phyloP scores from a whole-genome alignment of 2,113 vertebrate species.

The Lepus timidus region DNA sequence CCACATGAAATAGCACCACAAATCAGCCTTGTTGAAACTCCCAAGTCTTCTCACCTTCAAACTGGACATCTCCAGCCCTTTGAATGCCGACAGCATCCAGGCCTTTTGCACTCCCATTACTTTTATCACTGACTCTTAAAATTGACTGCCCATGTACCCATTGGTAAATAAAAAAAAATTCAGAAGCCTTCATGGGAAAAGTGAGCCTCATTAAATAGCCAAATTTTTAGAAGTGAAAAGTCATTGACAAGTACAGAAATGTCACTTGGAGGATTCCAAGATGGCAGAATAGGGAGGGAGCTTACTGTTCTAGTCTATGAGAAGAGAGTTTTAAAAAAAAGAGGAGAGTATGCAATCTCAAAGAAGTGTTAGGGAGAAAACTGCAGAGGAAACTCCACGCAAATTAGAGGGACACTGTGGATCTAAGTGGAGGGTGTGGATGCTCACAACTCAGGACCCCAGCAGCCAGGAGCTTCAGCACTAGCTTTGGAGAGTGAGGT shows the following conservation, averaged over 20 bases:
- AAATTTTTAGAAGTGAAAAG: constrained; percentile 12
- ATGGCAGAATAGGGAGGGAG: too few species aligned
- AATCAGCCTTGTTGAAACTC: background rate
- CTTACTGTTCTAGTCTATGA: too few species aligned
- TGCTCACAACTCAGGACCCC: too few species aligned
- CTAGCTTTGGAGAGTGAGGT: too few species aligned
- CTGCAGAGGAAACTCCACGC: too few species aligned
- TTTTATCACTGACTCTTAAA: background rate
- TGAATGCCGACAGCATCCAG: background rate
- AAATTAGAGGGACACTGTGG: too few species aligned
- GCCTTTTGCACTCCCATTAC: background rate
- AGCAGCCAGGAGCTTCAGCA: too few species aligned
- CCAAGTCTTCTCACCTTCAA: background rate
- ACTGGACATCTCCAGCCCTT: background rate
- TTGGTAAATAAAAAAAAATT: background rate
- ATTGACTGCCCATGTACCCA: background rate
- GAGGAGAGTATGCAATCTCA: too few species aligned
- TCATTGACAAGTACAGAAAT: background rate
- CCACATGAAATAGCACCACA: background rate
- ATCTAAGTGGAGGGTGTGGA: too few species aligned
- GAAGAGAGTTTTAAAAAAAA: too few species aligned
- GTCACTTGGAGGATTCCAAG: too few species aligned
- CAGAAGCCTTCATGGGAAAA: background rate
- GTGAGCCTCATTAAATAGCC: background rate
- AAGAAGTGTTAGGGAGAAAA: too few species aligned